A percentile compares a stretch with the other conserved stretches of the same genome.
These are phyloP conservation scores for Dryadula phaetusa DNA, from an alignment of 2,888 invertebrate genomes.

Conservation along the genomic window DNA sequence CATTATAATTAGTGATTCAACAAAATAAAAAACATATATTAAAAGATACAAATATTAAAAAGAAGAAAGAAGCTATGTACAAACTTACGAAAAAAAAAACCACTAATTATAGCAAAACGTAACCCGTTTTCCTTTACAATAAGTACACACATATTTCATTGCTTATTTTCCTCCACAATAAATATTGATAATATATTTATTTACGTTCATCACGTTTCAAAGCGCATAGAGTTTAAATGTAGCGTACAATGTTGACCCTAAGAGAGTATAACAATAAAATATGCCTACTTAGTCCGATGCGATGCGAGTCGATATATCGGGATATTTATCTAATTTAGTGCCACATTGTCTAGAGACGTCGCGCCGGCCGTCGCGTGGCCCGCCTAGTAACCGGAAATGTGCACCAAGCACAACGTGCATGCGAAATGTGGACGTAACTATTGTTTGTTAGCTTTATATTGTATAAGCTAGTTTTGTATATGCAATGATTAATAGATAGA, in stretches of 20 bases:
- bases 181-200: background rate
- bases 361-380: conserved; percentile 43
- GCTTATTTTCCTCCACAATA: background rate
- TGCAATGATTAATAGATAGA: too few species aligned
- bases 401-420: conserved; percentile 60
- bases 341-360: conserved; percentile 45
- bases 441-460: conserved; percentile 54
- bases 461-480: conserved; percentile 37
- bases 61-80: too few species aligned
- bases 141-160: background rate
- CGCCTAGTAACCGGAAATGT: conserved; percentile 62
- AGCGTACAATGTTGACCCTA: conserved; percentile 6
- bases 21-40: background rate
- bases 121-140: background rate
- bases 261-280: conserved; percentile 55
- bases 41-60: background rate
- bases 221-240: conserved; percentile 1
- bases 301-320: conserved; percentile 41
- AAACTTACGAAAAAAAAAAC: background rate
- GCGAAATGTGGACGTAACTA: conserved; percentile 65
- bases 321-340: conserved; percentile 48
- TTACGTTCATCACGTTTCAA: background rate
- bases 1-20: too few species aligned
- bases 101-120: background rate
- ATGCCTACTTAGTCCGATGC: conserved; percentile 43